phyloP scores from a whole-genome alignment of 2,797 vertebrate genomes.

The Anomalospiza imberbis region DNA sequence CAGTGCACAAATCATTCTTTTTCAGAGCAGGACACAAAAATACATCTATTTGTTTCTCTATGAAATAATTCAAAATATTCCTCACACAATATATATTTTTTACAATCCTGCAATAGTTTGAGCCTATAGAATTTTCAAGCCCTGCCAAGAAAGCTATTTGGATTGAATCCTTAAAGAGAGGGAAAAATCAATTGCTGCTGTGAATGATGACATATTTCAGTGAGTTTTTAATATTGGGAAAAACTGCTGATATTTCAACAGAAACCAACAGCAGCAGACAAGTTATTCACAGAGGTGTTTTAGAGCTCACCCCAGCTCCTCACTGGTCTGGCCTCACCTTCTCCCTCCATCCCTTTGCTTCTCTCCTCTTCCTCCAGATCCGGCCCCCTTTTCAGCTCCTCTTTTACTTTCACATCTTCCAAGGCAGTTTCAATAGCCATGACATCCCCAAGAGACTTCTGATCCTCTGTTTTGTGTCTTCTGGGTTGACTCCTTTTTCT shows the following conservation, averaged over 20 bases:
- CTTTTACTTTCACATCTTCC: constrained; percentile 76
- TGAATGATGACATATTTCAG: neutral
- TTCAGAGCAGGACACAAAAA: neutral
- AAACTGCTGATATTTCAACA: neutral
- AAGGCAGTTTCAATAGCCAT: constrained; percentile 77
- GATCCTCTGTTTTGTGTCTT: constrained; percentile 89
- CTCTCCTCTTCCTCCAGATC: constrained; percentile 75
- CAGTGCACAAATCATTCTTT: neutral
- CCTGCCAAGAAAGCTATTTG: constrained; percentile 12
- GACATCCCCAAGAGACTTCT: constrained; percentile 86
- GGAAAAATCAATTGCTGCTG: constrained; percentile 24
- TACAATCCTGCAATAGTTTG: neutral
- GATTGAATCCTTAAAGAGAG: neutral
- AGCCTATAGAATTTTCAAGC: neutral
- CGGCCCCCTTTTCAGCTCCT: constrained; percentile 64
- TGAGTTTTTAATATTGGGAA: neutral
- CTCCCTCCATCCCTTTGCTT: constrained; percentile 69
- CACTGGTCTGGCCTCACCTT: constrained; percentile 70
- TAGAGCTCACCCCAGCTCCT: neutral
- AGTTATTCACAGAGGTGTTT: neutral
- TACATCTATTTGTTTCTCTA: neutral
- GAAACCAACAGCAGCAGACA: constrained; percentile 14
- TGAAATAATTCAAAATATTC: neutral
- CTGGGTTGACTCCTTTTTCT: constrained; percentile 88
- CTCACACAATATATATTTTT: neutral